phyloP scores from a whole-genome alignment of 2,113 vertebrate species.

The Eublepharis macularius region DNA sequence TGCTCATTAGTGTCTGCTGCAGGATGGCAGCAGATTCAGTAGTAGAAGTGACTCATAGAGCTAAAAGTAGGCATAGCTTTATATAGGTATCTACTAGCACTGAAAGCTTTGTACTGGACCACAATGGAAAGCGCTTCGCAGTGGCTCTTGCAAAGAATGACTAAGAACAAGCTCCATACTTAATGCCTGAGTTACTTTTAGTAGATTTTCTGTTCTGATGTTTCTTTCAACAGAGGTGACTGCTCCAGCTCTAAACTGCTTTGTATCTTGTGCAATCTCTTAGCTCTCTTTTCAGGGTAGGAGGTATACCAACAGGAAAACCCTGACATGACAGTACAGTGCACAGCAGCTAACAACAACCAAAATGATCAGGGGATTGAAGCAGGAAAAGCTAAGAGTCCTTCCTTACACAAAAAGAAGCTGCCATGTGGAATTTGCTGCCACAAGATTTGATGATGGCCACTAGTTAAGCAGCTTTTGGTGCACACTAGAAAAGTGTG shows the following conservation, averaged over 20 bases:
- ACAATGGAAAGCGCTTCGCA: background rate
- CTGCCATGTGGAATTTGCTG: too few species aligned
- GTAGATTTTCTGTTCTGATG: background rate
- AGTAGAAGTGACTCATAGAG: background rate
- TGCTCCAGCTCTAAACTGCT: background rate
- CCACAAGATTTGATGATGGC: too few species aligned
- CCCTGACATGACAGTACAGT: background rate
- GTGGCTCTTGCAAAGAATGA: background rate
- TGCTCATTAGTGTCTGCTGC: background rate
- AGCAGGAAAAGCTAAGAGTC: background rate
- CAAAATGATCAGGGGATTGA: background rate
- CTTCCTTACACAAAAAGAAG: too few species aligned
- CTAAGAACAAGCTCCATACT: background rate
- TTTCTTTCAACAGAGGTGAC: background rate
- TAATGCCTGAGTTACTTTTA: background rate
- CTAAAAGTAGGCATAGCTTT: background rate
- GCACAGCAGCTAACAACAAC: background rate
- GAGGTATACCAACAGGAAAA: background rate
- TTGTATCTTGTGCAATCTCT: background rate
- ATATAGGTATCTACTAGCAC: conserved; percentile 3
- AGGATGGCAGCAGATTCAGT: background rate
- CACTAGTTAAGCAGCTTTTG: too few species aligned
- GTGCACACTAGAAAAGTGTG: too few species aligned
- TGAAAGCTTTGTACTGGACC: background rate
- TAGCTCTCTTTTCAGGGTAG: background rate